Base-by-base conservation (phyloP, 2,888 invertebrate species). In the Agrochola lychnidis region DNA sequence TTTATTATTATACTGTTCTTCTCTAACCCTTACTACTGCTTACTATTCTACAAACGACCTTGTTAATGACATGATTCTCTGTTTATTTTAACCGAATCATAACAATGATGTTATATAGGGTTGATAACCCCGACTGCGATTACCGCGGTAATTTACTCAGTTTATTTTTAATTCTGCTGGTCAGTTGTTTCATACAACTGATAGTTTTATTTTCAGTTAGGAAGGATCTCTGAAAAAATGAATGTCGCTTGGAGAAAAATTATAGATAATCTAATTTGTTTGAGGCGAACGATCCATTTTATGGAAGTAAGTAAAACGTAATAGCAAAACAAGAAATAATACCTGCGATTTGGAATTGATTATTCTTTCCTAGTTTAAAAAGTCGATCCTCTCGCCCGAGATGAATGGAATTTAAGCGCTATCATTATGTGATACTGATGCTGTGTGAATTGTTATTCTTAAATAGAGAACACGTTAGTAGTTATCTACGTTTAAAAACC, bases 31-130 rank as follows among this genome's bases (percentile, higher is more conserved):
- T 51, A n/a, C 12, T 72, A 59, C 19, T 74, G 51, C 59, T 61
- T 36, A 73, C 51, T 51, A n/a, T 22, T 59, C 16, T 61, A 45
- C 10, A n/a, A 57, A 79, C 45, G 72, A 84, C 80, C 79, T 80
- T 70, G 84, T 48, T 79, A 70, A 56, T 70, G 71, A 61, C 78
- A 77, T 68, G 42, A 19, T 78, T 16, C 40, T 81, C 25, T 82
- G 48, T 79, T 64, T 70, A 66, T 84, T 79, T 64, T 57, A 71
- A 22, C 56, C 12, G 40, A 61, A 84, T 56, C 79, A 36, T 56
- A 83, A 68, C 79, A 79, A 59, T 79, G 22, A 36, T 67, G 14
- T 51, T 83, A 62, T 83, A 62, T 25, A 62, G 25, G 84, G 71
- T 79, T 79, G 80, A 69, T 63, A 42, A 70, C 57, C 79, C 45